A percentile compares a stretch with the other conserved stretches of the same genome.
Evolutionary conservation across 2,797 vertebrate species (phyloP).

Genomic region (Chloroceryle amazona): DNA sequence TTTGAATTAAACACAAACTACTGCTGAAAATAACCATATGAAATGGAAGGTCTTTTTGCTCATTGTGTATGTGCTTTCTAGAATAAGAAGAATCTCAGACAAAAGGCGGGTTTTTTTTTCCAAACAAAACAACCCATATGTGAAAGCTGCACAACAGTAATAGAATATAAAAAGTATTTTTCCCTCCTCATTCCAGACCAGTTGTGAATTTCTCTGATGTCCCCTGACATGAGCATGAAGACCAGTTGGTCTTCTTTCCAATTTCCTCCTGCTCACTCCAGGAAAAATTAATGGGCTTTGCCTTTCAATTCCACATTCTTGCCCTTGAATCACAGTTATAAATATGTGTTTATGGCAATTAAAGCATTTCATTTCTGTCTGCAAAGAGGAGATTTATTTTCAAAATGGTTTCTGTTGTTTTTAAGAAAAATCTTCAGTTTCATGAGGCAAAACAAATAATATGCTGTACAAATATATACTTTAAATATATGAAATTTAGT

Average conservation of each 20-base stretch:
- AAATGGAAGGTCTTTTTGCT: neutral
- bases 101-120: neutral
- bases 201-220: neutral
- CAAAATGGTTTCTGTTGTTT: neutral
- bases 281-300: neutral
- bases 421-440: neutral
- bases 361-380: neutral
- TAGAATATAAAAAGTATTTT: neutral
- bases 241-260: neutral
- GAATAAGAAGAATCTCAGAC: neutral
- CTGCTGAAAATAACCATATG: neutral
- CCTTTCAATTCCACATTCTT: neutral
- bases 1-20: neutral
- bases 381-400: neutral
- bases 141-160: neutral
- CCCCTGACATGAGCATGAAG: neutral
- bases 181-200: neutral
- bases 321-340: neutral
- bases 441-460: neutral
- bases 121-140: neutral
- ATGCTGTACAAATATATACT: neutral
- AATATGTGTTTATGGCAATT: neutral
- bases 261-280: neutral
- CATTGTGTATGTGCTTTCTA: neutral
- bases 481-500: neutral